A percentile compares a stretch with the other conserved stretches of the same genome.
These are phyloP conservation scores for Diprion similis DNA, from an alignment of 1,140 invertebrate genomes.

Conservation along the genomic window DNA sequence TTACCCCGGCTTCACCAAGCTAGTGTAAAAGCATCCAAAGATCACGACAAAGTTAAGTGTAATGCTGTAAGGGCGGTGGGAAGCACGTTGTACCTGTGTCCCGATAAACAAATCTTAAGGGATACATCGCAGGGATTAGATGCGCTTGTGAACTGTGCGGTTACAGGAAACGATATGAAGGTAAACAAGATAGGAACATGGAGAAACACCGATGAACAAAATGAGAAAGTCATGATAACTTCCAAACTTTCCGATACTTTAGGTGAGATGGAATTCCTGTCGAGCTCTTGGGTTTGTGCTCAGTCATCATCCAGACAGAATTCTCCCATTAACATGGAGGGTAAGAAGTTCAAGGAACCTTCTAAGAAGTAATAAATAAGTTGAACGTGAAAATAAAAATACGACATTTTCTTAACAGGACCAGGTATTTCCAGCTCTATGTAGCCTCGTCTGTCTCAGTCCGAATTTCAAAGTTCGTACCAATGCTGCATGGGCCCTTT, in stretches of 20 bases:
- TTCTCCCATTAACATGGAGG: conserved; percentile 51
- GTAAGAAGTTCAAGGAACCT: conserved; percentile 38
- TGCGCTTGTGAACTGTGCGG: conserved; percentile 72
- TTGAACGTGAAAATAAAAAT: not conserved
- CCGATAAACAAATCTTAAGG: conserved; percentile 61
- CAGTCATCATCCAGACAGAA: conserved; percentile 47
- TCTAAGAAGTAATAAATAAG: not conserved
- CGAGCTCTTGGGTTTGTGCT: conserved; percentile 78
- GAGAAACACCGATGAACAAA: not conserved
- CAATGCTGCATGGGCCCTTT: conserved; percentile 79
- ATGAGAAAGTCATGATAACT: conserved; percentile 12
- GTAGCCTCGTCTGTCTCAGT: conserved; percentile 63
- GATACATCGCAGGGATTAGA: conserved; percentile 57
- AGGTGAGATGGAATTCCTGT: conserved; percentile 90
- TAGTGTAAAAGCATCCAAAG: conserved; percentile 69
- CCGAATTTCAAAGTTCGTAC: conserved; percentile 79
- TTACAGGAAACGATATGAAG: conserved; percentile 78
- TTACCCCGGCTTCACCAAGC: conserved; percentile 72
- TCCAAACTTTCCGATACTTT: not conserved
- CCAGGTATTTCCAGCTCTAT: conserved; percentile 61
- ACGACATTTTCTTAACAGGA: conserved; percentile 51
- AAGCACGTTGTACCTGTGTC: conserved; percentile 75
- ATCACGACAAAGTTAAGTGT: conserved; percentile 82
- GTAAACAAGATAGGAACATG: conserved; percentile 49
- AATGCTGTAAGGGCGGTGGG: conserved; percentile 83